Conservation (phyloP, 2,888 invertebrate genomes). For the Dusona sp. region DNA sequence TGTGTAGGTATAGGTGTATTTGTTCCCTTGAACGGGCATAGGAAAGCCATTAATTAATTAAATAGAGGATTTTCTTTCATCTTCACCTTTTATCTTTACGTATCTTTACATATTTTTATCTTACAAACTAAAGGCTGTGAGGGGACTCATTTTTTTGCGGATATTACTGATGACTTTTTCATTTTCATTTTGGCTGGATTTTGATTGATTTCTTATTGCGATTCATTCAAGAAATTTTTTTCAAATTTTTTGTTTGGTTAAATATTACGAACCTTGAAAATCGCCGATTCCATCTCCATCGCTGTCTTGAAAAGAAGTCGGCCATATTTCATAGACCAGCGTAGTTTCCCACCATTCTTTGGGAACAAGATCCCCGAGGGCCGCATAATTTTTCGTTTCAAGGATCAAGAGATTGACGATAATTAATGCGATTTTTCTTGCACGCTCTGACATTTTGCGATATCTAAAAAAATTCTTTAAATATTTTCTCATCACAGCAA, state of each 20-base stretch:
- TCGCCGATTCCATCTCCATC: slow-evolving; percentile 79
- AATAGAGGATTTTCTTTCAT: too few species aligned
- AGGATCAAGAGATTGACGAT: slow-evolving; percentile 33
- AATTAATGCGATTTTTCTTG: slow-evolving; percentile 6
- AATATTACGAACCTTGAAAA: slow-evolving; percentile 74
- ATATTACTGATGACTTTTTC: neutral
- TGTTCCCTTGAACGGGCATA: too few species aligned
- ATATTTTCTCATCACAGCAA: neutral
- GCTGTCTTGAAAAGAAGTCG: slow-evolving; percentile 78
- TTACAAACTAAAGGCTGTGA: too few species aligned
- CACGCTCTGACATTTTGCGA: slow-evolving; percentile 17
- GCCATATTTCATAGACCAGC: slow-evolving; percentile 78
- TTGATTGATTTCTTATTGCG: neutral
- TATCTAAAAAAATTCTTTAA: slow-evolving; percentile 5
- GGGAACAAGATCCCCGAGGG: slow-evolving; percentile 16
- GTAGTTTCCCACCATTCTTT: slow-evolving; percentile 78
- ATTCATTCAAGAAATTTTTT: neutral
- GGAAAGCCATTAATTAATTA: too few species aligned
- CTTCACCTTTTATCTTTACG: too few species aligned
- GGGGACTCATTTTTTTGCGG: too few species aligned
- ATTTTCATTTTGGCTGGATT: neutral
- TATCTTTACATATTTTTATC: too few species aligned
- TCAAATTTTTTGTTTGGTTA: neutral
- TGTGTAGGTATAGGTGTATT: too few species aligned
- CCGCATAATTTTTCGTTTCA: slow-evolving; percentile 22